Base-by-base conservation (phyloP, 2,888 invertebrate genomes). In the Volucella inflata region DNA sequence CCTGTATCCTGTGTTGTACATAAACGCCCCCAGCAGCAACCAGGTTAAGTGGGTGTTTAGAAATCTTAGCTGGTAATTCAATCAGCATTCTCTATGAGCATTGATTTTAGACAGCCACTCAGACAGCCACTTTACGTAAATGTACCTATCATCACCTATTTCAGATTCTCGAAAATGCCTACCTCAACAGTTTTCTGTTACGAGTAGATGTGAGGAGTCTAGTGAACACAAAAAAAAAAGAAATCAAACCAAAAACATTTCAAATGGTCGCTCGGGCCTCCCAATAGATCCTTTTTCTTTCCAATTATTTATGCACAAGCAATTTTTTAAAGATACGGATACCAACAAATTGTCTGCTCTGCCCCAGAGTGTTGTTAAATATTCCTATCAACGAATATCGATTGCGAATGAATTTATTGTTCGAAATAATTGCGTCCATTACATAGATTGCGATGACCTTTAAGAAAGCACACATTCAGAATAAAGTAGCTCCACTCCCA, bases 341-440 rank as follows among this genome's bases (percentile, higher is more conserved):
- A 30, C 30, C 30, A 30, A 30, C 2, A 36, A 55, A 55, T 14
- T 36, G 53, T 8, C 6, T 55, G 2, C 9, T 55, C 53, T 12
- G 36, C 53, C 36, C 21, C 12, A 36, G n/a, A 14, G 53, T 14
- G 40, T 65, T 30, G 55, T 65, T 65, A 57, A 65, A 57, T 65
- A 75, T 75, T 75, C 57, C 50, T 65, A 65, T 75, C 75, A 57
- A 75, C 30, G 55, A 50, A 65, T 65, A 75, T 65, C 65, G 65
- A 65, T 65, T 74, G 53, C 64, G 74, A 62, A 74, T 57, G 46
- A 65, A 75, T 75, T 55, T 57, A 65, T 75, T 65, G 46, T 14
- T 46, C 55, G 65, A 53, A 65, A 21, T 36, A 75, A 65, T 57
- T 48, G 64, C 40, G 38, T 75, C 74, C 74, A 65, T 75, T 75